Evolutionary conservation across 2,888 invertebrate species (phyloP), one percentile per base, ranked within the genome.

Genomic region (Leptinotarsa tumamoca): DNA sequence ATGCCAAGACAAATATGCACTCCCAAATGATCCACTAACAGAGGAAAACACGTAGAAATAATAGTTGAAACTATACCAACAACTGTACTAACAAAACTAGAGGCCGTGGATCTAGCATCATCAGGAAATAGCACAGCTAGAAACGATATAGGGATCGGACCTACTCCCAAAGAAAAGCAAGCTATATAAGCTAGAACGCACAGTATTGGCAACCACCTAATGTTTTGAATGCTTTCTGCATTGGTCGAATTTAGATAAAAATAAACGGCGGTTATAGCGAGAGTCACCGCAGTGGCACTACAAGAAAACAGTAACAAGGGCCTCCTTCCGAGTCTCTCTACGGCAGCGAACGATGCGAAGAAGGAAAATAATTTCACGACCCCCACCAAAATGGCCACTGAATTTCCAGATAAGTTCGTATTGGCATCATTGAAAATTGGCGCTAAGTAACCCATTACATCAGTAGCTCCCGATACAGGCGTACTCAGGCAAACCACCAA

Each of bases 261-360:
- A 88, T 91, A 94, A 78, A 91, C 88, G 2, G 89, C 90, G n/a
- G 87, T 76, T 0, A 80, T 54, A 72, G 93, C 92, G 83, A 92
- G 87, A 7, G 93, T 92, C 17, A 94, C 81, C 33, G 91, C 89
- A 84, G 93, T 92, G 0, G 93, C 91, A 56, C 90, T 85, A 0
- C 93, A 91, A 0, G 95, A 95, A 43, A 92, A 87, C 2, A 95
- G 87, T 0, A 96, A 90, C 63, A 96, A 90, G 0, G 92, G 86
- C 72, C 93, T 91, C 51, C 95, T 89, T 0, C 96, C 96, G 52
- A 93, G 90, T 68, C 92, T 90, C 87, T 95, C 96, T 74, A 94
- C 95, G 49, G 95, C 90, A 18, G 93, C 82, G 0, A 94, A 94
- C 0, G 94, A 94, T 21, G 93, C 89, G 90, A 0, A 94, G 93